Conservation (phyloP, 2,113 vertebrate species). For the Coptodon bakossiorum region DNA sequence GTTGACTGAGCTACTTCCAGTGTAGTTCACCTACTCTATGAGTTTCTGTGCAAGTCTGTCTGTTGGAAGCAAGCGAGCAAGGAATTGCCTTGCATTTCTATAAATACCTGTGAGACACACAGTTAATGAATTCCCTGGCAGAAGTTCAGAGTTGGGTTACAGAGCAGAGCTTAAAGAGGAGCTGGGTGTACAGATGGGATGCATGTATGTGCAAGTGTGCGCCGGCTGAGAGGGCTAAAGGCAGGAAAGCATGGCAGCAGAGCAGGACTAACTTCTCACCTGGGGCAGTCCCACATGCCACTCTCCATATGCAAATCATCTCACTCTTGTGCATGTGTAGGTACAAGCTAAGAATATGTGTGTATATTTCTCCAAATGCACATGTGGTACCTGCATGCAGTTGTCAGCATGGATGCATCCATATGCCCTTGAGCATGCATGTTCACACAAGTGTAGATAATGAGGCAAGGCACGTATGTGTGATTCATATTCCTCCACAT, state of each 20-base stretch:
- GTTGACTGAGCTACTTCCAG: neutral
- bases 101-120: slow-evolving; percentile 42
- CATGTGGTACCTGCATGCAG: neutral
- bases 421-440: neutral
- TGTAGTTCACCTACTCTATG: neutral
- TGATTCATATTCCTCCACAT: slow-evolving; percentile 24
- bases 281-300: neutral
- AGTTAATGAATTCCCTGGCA: slow-evolving; percentile 33
- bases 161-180: slow-evolving; percentile 2
- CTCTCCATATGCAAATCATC: neutral
- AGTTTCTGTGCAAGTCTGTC: neutral
- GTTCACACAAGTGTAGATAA: slow-evolving; percentile 28
- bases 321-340: neutral
- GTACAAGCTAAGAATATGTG: neutral
- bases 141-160: slow-evolving; percentile 12
- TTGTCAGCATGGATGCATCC: neutral
- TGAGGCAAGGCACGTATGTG: neutral
- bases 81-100: slow-evolving; percentile 11
- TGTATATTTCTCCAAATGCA: neutral
- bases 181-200: slow-evolving; percentile 33
- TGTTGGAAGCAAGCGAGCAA: neutral
- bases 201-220: slow-evolving; percentile 48
- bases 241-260: slow-evolving; percentile 1
- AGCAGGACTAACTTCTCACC: neutral
- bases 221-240: slow-evolving; percentile 35